Percentiles rank a stretch among this genome's conserved stretches.
Evolutionary conservation across 1,140 invertebrate genomes (phyloP).

Genomic region (Drosophila subobscura): DNA sequence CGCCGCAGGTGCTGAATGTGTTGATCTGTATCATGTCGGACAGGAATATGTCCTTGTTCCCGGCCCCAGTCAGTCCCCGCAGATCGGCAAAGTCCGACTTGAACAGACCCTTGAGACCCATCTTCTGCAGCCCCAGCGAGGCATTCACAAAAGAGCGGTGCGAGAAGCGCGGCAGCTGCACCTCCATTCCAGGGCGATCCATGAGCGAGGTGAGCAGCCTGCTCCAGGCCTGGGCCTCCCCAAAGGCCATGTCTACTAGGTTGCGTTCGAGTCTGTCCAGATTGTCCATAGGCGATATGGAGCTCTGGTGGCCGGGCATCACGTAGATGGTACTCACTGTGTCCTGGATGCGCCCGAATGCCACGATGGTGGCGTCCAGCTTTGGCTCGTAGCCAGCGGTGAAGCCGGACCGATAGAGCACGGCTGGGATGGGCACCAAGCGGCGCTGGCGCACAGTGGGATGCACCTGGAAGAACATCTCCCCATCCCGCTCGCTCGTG

Average conservation of each 20-base stretch:
- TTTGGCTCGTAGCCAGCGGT: constrained; percentile 92
- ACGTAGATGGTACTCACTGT: constrained; percentile 90
- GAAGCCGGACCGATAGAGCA: constrained; percentile 90
- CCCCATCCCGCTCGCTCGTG: constrained; percentile 89
- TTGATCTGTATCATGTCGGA: constrained; percentile 92
- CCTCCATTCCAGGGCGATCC: constrained; percentile 89
- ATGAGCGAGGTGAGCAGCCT: constrained; percentile 89
- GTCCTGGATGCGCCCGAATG: constrained; percentile 88
- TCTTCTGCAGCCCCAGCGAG: constrained; percentile 89
- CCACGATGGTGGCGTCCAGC: constrained; percentile 91
- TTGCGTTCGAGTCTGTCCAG: constrained; percentile 89
- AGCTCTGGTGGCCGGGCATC: constrained; percentile 91
- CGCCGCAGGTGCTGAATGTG: constrained; percentile 91
- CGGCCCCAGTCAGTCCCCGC: constrained; percentile 89
- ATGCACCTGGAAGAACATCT: constrained; percentile 92
- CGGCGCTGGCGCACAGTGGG: constrained; percentile 90
- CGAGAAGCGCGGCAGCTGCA: constrained; percentile 92
- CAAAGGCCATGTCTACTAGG: constrained; percentile 87
- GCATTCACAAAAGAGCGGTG: constrained; percentile 92
- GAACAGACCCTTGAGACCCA: constrained; percentile 92
- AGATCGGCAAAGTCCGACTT: constrained; percentile 89
- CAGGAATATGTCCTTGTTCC: constrained; percentile 89
- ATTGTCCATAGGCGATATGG: constrained; percentile 90
- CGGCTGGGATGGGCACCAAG: constrained; percentile 91
- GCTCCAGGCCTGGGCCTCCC: constrained; percentile 88